Evolutionary conservation across 2,113 vertebrate genomes (phyloP).

Genomic region (Ptyas mucosa): DNA sequence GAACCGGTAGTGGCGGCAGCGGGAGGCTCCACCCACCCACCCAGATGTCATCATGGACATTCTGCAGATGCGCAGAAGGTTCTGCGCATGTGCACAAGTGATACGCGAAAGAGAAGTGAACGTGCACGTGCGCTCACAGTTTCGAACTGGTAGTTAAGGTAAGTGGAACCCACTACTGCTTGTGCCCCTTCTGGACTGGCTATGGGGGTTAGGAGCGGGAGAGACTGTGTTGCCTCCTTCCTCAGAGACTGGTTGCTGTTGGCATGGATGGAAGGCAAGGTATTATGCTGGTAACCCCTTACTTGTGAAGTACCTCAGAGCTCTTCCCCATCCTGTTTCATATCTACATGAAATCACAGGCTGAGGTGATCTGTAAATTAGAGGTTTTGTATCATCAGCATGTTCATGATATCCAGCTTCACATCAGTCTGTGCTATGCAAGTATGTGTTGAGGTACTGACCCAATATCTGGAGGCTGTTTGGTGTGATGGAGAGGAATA

Average conservation of each 20-base stretch:
- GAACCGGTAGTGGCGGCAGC: too few relatives aligned
- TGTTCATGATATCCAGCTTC: background rate
- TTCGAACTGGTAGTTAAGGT: too few relatives aligned
- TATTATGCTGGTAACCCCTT: background rate
- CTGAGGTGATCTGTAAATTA: background rate
- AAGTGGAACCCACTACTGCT: background rate
- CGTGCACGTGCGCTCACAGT: too few relatives aligned
- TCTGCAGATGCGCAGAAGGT: too few relatives aligned
- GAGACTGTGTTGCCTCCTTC: background rate
- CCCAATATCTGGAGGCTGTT: background rate
- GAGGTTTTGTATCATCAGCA: background rate
- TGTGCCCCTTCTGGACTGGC: background rate
- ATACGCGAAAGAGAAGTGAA: too few relatives aligned
- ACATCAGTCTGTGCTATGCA: background rate
- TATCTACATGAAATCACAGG: background rate
- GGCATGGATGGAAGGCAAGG: background rate
- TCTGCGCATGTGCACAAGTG: too few relatives aligned
- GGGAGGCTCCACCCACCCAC: too few relatives aligned
- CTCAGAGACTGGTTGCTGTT: background rate
- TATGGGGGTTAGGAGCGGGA: background rate
- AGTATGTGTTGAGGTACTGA: background rate
- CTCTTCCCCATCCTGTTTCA: background rate
- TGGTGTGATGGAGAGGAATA: background rate
- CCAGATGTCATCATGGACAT: too few relatives aligned
- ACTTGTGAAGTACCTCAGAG: background rate